Evolutionary conservation across 2,888 invertebrate genomes (phyloP).

Genomic region (Teleogryllus oceanicus): DNA sequence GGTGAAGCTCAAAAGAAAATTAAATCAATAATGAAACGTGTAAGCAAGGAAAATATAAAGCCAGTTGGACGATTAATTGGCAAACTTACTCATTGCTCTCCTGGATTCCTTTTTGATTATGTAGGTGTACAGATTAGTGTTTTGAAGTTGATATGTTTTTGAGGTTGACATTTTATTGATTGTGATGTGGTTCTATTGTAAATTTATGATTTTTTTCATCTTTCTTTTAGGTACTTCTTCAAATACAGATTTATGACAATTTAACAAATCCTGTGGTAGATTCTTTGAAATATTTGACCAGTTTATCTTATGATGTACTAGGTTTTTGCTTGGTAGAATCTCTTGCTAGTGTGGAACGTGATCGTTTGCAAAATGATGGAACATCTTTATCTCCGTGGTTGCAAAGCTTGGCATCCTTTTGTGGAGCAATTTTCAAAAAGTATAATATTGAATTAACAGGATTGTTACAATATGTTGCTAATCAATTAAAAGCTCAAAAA

Average conservation of each 20-base stretch:
- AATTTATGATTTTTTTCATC: not conserved
- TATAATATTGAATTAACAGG: slow-evolving; percentile 95
- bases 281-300: slow-evolving; percentile 92
- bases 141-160: not conserved
- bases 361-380: slow-evolving; percentile 79
- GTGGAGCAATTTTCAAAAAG: slow-evolving; percentile 94
- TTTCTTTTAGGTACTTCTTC: slow-evolving; percentile 57
- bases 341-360: slow-evolving; percentile 71
- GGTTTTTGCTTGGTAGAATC: slow-evolving; percentile 95
- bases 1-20: slow-evolving; percentile 87
- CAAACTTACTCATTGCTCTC: slow-evolving; percentile 93
- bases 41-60: slow-evolving; percentile 97
- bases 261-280: slow-evolving; percentile 95
- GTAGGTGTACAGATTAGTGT: slow-evolving; percentile 53
- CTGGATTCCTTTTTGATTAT: slow-evolving; percentile 94
- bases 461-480: slow-evolving; percentile 92
- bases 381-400: slow-evolving; percentile 92
- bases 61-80: slow-evolving; percentile 93
- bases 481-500: slow-evolving; percentile 93
- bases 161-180: not conserved
- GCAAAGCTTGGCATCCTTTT: slow-evolving; percentile 91
- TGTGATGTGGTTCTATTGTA: not conserved
- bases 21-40: slow-evolving; percentile 94
- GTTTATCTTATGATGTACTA: slow-evolving; percentile 91
- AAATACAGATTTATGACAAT: slow-evolving; percentile 92